Conservation (phyloP, 2,113 vertebrate genomes). For the Indicator maculatus region DNA sequence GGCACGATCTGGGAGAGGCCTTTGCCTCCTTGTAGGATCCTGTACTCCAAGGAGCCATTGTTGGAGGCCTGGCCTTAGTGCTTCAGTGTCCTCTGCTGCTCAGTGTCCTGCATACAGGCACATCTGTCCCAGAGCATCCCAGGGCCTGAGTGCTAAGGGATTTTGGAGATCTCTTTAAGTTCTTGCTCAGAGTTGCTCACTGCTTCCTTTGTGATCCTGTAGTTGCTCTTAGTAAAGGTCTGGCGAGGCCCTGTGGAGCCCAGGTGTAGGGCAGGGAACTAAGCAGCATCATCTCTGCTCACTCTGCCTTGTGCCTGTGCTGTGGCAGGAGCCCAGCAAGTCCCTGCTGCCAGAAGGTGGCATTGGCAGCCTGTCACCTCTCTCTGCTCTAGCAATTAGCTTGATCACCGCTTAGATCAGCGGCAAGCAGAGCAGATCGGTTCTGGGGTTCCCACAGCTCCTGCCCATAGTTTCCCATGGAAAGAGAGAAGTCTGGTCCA, state of each 20-base stretch:
- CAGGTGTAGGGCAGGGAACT: not conserved
- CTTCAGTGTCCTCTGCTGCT: not conserved
- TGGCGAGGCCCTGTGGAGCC: not conserved
- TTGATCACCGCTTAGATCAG: not conserved
- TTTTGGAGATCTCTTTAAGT: not conserved
- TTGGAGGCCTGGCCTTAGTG: not conserved
- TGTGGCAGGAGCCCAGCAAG: not conserved
- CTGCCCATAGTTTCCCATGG: not conserved
- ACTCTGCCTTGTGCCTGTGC: not conserved
- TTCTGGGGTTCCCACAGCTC: not conserved
- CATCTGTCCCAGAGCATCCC: not conserved
- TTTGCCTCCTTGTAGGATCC: not conserved
- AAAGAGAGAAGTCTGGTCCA: not conserved
- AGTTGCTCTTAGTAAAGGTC: not conserved
- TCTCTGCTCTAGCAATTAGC: not conserved
- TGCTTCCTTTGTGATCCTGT: not conserved
- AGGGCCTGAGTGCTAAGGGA: not conserved
- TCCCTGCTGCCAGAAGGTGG: constrained; percentile 34
- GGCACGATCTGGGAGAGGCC: accelerated
- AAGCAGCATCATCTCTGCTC: not conserved
- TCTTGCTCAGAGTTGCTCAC: not conserved
- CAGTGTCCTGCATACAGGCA: not conserved
- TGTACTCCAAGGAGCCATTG: not conserved
- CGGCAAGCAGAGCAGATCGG: not conserved
- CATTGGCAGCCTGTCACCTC: not conserved